These are phyloP conservation scores for Phoebastria nigripes DNA, from an alignment of 2,797 vertebrate species.

Conservation along the genomic window DNA sequence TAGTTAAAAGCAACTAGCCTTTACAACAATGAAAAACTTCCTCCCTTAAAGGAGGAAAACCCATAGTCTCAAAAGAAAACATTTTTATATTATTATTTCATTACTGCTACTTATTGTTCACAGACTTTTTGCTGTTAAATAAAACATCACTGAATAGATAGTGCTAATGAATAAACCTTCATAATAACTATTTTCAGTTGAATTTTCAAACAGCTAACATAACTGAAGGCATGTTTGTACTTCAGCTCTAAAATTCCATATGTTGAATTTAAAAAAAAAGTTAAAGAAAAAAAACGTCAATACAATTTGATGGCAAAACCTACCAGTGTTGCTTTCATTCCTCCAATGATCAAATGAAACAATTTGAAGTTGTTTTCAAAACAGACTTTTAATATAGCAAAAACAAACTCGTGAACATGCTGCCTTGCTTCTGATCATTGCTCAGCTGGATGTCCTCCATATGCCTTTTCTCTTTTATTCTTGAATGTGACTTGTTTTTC, in stretches of 20 bases:
- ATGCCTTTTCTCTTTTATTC: neutral
- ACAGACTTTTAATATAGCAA: neutral
- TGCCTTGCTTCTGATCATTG: neutral
- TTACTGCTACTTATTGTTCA: neutral
- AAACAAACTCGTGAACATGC: neutral
- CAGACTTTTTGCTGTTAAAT: neutral
- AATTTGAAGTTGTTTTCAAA: conserved; percentile 17
- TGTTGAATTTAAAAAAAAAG: neutral
- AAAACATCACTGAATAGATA: neutral
- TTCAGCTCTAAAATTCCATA: neutral
- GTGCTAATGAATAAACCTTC: neutral
- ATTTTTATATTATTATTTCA: neutral
- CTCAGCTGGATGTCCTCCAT: neutral
- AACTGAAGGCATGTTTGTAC: neutral
- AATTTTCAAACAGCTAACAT: neutral
- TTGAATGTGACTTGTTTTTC: neutral
- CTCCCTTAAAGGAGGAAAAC: neutral
- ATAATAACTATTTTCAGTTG: neutral
- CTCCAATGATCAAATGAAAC: neutral
- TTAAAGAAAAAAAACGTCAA: neutral
- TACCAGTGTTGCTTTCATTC: neutral
- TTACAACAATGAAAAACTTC: neutral
- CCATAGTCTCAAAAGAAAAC: neutral
- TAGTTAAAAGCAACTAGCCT: neutral
- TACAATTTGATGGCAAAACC: neutral